A percentile compares a stretch with the other conserved stretches of the same genome.
Conservation (phyloP, 2,797 vertebrate genomes). For the Cirrhinus molitorella region DNA sequence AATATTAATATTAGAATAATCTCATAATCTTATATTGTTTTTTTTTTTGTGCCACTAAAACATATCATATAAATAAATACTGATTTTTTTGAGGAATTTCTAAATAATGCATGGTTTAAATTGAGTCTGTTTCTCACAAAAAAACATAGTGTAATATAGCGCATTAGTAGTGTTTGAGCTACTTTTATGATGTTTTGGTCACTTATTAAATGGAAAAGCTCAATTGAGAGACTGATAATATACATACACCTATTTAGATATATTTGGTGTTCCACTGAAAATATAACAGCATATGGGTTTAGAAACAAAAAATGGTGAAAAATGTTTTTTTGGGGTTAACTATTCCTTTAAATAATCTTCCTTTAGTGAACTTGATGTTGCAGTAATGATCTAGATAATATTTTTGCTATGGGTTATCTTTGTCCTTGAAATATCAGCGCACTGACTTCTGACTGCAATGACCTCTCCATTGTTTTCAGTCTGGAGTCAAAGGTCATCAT, state of each 20-base stretch:
- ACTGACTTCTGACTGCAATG: neutral
- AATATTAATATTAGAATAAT: too few species aligned
- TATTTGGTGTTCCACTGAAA: too few species aligned
- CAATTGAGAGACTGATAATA: too few species aligned
- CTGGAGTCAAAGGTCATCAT: constrained; percentile 6
- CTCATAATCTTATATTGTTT: too few species aligned
- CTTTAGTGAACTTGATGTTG: neutral
- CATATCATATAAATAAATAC: too few species aligned
- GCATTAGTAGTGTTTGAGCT: neutral
- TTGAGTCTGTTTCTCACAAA: neutral
- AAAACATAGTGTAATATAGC: neutral
- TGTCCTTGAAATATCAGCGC: constrained; percentile 17
- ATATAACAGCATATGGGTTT: too few species aligned
- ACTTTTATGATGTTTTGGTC: neutral
- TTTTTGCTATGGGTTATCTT: constrained; percentile 5
- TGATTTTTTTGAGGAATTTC: neutral
- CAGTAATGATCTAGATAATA: neutral
- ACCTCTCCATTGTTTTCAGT: neutral
- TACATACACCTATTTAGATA: too few species aligned
- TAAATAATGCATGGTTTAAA: neutral
- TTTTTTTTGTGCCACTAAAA: too few species aligned
- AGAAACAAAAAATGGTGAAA: too few species aligned
- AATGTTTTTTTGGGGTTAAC: too few species aligned
- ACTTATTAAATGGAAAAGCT: too few species aligned
- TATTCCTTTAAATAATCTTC: neutral